Conservation (phyloP, 2,797 vertebrate genomes). For the Rhynchotus rufescens region DNA sequence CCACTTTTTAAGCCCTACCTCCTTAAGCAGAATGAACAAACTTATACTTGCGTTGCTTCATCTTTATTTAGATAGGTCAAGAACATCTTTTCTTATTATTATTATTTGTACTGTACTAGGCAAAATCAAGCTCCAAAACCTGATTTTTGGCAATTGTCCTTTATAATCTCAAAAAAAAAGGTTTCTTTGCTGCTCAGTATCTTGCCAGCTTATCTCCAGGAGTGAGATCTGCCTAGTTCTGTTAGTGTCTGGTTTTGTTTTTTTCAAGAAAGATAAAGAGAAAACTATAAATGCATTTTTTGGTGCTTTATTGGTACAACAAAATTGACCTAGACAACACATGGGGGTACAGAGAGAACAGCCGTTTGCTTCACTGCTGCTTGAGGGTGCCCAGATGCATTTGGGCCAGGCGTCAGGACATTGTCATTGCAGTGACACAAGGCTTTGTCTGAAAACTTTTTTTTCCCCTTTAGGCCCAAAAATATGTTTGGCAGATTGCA, state of each 20-base stretch:
- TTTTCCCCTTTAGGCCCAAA: background rate
- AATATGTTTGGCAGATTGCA: background rate
- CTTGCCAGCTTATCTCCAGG: background rate
- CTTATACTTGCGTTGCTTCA: background rate
- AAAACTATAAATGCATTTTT: background rate
- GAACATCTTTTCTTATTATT: background rate
- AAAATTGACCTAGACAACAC: background rate
- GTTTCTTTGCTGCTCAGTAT: background rate
- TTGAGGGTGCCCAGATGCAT: background rate
- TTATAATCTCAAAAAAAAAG: background rate
- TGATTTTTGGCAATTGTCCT: background rate
- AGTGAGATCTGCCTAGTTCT: background rate
- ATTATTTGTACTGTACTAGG: background rate
- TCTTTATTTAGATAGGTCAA: background rate
- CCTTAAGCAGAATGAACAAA: background rate
- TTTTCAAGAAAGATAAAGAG: background rate
- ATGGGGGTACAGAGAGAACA: background rate
- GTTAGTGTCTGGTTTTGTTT: background rate
- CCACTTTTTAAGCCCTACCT: background rate
- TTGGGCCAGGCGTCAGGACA: fast-evolving
- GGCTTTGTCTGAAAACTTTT: background rate
- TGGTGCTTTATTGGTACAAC: background rate
- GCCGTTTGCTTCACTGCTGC: background rate
- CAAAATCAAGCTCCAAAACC: background rate
- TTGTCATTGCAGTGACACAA: background rate